Evolutionary conservation across 2,888 invertebrate species (phyloP).

Genomic region (Leptothorax acervorum): DNA sequence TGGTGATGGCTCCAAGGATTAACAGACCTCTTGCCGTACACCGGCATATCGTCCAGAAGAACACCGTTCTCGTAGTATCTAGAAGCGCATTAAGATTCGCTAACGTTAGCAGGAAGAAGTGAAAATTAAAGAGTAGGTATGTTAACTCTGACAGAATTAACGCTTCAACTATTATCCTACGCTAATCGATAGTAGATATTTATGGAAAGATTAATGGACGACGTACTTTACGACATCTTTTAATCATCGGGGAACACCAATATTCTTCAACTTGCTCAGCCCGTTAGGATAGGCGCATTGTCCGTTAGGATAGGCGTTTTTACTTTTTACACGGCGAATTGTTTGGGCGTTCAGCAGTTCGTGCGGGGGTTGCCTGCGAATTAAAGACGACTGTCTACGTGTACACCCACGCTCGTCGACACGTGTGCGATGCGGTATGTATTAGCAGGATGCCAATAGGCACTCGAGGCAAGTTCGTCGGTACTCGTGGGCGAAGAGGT

Average conservation of each 20-base stretch:
- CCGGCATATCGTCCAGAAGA: slow-evolving; percentile 78
- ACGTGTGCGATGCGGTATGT: slow-evolving; percentile 53
- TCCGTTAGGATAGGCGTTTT: not conserved
- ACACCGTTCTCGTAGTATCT: slow-evolving; percentile 84
- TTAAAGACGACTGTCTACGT: slow-evolving; percentile 39
- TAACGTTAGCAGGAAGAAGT: not conserved
- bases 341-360: slow-evolving; percentile 26
- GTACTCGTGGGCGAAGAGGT: slow-evolving; percentile 66
- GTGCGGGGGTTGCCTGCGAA: slow-evolving; percentile 18
- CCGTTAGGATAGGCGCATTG: not conserved
- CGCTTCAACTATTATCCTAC: not conserved
- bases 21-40: slow-evolving; percentile 79
- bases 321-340: slow-evolving; percentile 30
- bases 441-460: slow-evolving; percentile 81
- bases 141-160: not conserved
- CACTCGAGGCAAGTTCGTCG: slow-evolving; percentile 80
- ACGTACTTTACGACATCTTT: not conserved
- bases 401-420: slow-evolving; percentile 42
- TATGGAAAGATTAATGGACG: not conserved
- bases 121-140: not conserved
- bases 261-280: not conserved
- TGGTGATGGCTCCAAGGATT: slow-evolving; percentile 79
- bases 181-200: not conserved
- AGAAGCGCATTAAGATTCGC: slow-evolving; percentile 20
- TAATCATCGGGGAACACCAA: not conserved